These are phyloP conservation scores for Cochlearius cochlearius DNA, from an alignment of 2,113 vertebrate species.

Conservation along the genomic window DNA sequence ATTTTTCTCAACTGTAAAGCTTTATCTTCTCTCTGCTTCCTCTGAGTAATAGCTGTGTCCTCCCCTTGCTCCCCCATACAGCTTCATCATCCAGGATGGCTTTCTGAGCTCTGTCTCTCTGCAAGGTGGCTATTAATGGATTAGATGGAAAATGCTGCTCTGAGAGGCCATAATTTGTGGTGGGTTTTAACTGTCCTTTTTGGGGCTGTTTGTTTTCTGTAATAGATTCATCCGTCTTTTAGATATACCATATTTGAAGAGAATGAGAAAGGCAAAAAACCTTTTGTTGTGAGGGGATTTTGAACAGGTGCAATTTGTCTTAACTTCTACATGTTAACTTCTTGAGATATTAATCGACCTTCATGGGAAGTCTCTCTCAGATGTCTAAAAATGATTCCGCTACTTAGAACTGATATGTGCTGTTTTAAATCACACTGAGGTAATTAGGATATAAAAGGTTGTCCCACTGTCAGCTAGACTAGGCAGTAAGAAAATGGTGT, in stretches of 20 bases:
- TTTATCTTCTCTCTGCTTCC: neutral
- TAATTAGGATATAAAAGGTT: neutral
- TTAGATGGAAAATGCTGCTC: neutral
- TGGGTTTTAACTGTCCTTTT: neutral
- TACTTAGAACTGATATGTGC: neutral
- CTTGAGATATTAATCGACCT: neutral
- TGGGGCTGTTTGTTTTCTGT: neutral
- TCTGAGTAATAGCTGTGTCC: neutral
- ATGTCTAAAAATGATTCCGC: neutral
- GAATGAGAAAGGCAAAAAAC: neutral
- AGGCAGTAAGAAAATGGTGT: neutral
- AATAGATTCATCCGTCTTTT: neutral
- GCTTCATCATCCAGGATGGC: neutral
- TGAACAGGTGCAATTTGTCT: neutral
- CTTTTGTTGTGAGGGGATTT: neutral
- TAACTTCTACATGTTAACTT: neutral
- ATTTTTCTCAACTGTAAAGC: neutral
- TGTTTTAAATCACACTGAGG: neutral
- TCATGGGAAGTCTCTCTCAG: neutral
- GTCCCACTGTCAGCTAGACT: neutral
- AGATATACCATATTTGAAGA: neutral
- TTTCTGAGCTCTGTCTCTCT: neutral
- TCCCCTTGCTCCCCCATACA: neutral
- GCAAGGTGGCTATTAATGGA: neutral
- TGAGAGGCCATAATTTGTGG: neutral